Conservation (phyloP, 2,888 invertebrate genomes). For the Drosophila multiciliata region DNA sequence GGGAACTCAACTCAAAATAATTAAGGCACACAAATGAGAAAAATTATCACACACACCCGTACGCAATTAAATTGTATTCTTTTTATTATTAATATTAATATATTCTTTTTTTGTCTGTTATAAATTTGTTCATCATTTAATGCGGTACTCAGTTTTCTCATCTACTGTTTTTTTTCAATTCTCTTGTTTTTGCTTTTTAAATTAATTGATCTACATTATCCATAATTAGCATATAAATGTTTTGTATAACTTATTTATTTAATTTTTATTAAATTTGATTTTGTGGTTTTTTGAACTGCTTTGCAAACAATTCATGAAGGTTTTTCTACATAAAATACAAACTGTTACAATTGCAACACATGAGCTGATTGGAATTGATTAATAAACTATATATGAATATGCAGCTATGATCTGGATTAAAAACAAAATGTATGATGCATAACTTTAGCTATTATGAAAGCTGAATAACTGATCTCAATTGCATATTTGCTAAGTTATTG, state of each 20-base stretch:
- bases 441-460: neutral
- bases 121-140: slow-evolving; percentile 58
- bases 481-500: slow-evolving; percentile 11
- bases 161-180: slow-evolving; percentile 15
- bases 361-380: slow-evolving; percentile 9
- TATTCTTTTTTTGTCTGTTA: slow-evolving; percentile 39
- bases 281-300: slow-evolving; percentile 36
- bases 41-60: slow-evolving; percentile 50
- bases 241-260: slow-evolving; percentile 65
- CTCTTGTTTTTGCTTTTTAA: slow-evolving; percentile 32
- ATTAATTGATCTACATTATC: slow-evolving; percentile 68
- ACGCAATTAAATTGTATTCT: slow-evolving; percentile 67
- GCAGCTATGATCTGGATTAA: neutral
- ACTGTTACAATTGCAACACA: slow-evolving; percentile 40
- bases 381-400: slow-evolving; percentile 7
- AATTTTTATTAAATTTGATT: slow-evolving; percentile 33
- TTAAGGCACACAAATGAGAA: slow-evolving; percentile 46
- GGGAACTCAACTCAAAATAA: slow-evolving; percentile 65
- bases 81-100: slow-evolving; percentile 37
- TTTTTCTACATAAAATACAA: slow-evolving; percentile 53
- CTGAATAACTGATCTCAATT: slow-evolving; percentile 5
- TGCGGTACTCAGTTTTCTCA: slow-evolving; percentile 36
- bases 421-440: neutral
- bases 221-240: slow-evolving; percentile 75
- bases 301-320: slow-evolving; percentile 54